Evolutionary conservation across 1,140 invertebrate genomes (phyloP).

Genomic region (Paralvinella palmiformis): DNA sequence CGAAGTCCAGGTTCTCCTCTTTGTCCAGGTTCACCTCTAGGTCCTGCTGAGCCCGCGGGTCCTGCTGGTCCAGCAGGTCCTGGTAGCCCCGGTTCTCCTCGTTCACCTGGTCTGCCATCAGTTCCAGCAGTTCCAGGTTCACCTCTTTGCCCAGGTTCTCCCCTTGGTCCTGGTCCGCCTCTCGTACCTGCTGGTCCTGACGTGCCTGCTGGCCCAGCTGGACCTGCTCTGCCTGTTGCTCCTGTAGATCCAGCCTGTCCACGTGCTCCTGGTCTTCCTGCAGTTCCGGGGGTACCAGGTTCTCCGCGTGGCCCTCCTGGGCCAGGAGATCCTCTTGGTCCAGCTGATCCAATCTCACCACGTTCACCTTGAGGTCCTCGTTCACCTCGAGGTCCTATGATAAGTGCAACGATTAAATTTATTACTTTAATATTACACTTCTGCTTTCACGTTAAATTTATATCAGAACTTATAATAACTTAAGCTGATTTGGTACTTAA

Average conservation of each 20-base stretch:
- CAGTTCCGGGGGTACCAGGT: conserved; percentile 5
- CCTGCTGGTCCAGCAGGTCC: conserved; percentile 4
- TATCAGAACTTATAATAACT: neutral
- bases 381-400: neutral
- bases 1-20: neutral
- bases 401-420: no score
- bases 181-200: neutral
- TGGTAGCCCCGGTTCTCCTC: neutral
- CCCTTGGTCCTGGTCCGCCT: conserved; percentile 9
- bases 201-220: neutral
- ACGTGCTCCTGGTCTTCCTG: neutral
- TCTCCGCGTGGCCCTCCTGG: conserved; percentile 6
- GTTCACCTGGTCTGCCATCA: neutral
- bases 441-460: neutral
- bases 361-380: conserved; percentile 11
- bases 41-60: conserved; percentile 2
- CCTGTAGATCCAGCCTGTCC: conserved; percentile 3
- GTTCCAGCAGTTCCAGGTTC: conserved; percentile 6
- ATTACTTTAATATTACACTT: no score
- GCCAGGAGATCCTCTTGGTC: conserved; percentile 1
- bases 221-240: neutral
- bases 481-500: neutral
- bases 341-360: conserved; percentile 6
- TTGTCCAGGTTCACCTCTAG: neutral
- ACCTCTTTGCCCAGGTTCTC: conserved; percentile 15